phyloP scores from a whole-genome alignment of 2,888 invertebrate species.

The Caenorhabditis imperialis region DNA sequence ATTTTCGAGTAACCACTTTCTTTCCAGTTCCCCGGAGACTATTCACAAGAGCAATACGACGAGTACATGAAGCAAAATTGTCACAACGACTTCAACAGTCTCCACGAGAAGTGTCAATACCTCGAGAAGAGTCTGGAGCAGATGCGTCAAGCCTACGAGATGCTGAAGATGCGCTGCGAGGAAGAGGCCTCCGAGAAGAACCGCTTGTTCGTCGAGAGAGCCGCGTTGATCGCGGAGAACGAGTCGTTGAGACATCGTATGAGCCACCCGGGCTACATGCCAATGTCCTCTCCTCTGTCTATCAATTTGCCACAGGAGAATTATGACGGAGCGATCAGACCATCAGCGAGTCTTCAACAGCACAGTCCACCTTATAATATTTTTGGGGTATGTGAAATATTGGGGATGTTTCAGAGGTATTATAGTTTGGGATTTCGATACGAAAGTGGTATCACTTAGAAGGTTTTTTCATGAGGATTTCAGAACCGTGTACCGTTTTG shows the following conservation, averaged over 20 bases:
- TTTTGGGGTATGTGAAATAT: slow-evolving; percentile 52
- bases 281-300: slow-evolving; percentile 26
- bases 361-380: slow-evolving; percentile 61
- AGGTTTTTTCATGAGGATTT: too few species aligned
- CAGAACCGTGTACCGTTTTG: too few species aligned
- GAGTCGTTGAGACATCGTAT: slow-evolving; percentile 18
- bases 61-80: slow-evolving; percentile 23
- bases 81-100: slow-evolving; percentile 19
- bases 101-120: slow-evolving; percentile 35
- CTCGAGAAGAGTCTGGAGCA: slow-evolving; percentile 66
- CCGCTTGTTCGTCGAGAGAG: slow-evolving; percentile 52
- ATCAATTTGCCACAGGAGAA: slow-evolving; percentile 36
- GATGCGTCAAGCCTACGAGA: slow-evolving; percentile 22
- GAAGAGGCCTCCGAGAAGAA: slow-evolving; percentile 58
- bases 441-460: too few species aligned
- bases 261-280: slow-evolving; percentile 15
- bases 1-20: not conserved
- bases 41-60: slow-evolving; percentile 22
- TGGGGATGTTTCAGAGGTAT: too few species aligned
- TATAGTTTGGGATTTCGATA: too few species aligned
- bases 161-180: slow-evolving; percentile 41
- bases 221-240: slow-evolving; percentile 39
- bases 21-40: slow-evolving; percentile 30
- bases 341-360: slow-evolving; percentile 50
- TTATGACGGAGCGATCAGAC: slow-evolving; percentile 49